Percentiles rank a stretch among this genome's conserved stretches.
Evolutionary conservation across 2,888 invertebrate genomes (phyloP).

Genomic region (Hypomecis atomaria): DNA sequence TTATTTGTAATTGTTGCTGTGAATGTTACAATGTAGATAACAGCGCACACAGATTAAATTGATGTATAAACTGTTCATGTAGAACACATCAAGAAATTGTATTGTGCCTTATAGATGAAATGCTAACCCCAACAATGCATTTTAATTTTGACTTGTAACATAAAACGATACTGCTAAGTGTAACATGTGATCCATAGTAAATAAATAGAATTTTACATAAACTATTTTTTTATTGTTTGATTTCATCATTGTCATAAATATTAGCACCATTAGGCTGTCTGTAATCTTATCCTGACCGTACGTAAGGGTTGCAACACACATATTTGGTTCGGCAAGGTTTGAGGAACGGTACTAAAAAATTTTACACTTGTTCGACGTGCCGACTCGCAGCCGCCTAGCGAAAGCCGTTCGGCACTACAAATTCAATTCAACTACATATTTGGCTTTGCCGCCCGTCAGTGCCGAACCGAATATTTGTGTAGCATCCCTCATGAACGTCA

Average conservation of each 20-base stretch:
- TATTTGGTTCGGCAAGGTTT: too few species aligned
- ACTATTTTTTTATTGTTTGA: slow-evolving; percentile 13
- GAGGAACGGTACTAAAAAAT: too few species aligned
- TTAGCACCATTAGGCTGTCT: background rate
- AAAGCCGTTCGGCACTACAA: too few species aligned
- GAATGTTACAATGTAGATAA: slow-evolving; percentile 6
- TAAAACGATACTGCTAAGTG: slow-evolving; percentile 28
- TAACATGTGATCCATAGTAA: slow-evolving; percentile 29
- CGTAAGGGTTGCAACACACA: too few species aligned
- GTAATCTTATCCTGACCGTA: too few species aligned
- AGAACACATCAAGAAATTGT: background rate
- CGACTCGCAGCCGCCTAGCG: too few species aligned
- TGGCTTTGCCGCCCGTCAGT: too few species aligned
- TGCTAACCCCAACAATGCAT: slow-evolving; percentile 4
- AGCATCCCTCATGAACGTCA: too few species aligned
- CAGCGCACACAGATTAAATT: background rate
- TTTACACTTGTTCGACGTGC: too few species aligned
- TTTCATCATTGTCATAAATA: slow-evolving; percentile 7
- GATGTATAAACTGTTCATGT: background rate
- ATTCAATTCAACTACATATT: too few species aligned
- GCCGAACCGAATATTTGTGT: too few species aligned
- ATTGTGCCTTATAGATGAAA: slow-evolving; percentile 5
- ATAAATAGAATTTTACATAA: slow-evolving; percentile 18
- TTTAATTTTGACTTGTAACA: slow-evolving; percentile 24
- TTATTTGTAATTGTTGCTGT: slow-evolving; percentile 18